Base-by-base conservation (phyloP, 2,888 invertebrate genomes). In the Gasteruption jaculator region DNA sequence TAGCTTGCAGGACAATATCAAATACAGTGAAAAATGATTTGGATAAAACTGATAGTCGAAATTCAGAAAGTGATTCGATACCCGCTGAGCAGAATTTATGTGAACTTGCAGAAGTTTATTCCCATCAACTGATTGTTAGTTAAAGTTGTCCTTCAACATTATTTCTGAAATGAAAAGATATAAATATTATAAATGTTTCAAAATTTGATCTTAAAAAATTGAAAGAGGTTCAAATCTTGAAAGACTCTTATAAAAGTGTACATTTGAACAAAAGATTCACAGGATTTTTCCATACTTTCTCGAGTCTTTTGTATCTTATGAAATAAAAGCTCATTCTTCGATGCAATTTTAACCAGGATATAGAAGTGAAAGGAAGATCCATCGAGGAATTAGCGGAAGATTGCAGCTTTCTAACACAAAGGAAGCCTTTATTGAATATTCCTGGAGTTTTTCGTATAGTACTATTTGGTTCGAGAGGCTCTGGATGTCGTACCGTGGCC, bases 381-480 rank as follows among this genome's bases (percentile, higher is more conserved):
- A 44, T 72, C 2, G 58, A 67, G 6, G 68, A 73, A 25, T 53
- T 76, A 5, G 71, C 68, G 3, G 56, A 58, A 2, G 67, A 68
- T 46, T 72, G 73, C 39, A 54, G 66, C 0, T 60, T 61, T 35
- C 46, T 74, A 12, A 54, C 70, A 2, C 70, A 59, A 39, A 60
- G 58, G 21, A 65, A 62, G 38, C 63, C 65, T 38, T 61, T 69
- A 31, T 54, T 60, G 20, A 68, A 68, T 21, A 75, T 77, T 1
- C 80, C 81, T 0, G 73, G 74, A 20, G 66, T 73, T 21, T 80
- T 80, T 51, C 74, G 83, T 25, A 75, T 83, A 39, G 60, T 77
- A 24, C 60, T 84, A 1, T 57, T 83, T 2, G 83, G 83, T 4
- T 76, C 79, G 0, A 65, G 76, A 31, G 82, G 82, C 41, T 76